A percentile compares a stretch with the other conserved stretches of the same genome.
Evolutionary conservation across 2,113 vertebrate species (phyloP).

Genomic region (Tauraco erythrolophus): DNA sequence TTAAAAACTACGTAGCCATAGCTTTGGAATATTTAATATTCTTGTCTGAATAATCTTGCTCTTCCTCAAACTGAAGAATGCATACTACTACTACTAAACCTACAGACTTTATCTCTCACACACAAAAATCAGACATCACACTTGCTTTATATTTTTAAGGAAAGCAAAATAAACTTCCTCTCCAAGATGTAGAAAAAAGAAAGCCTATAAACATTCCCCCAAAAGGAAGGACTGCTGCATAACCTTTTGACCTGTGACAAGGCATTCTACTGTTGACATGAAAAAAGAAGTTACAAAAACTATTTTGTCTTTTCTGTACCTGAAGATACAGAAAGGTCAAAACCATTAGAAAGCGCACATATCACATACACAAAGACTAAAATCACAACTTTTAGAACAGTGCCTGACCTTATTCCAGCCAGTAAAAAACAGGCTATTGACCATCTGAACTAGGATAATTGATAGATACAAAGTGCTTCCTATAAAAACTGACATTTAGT

Average conservation of each 20-base stretch:
- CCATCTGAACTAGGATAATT: not conserved
- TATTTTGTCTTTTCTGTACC: not conserved
- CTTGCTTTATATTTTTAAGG: not conserved
- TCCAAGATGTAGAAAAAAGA: not conserved
- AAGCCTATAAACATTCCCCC: not conserved
- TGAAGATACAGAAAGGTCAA: not conserved
- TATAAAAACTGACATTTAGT: constrained; percentile 14
- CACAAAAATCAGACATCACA: not conserved
- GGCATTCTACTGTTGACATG: not conserved
- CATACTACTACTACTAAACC: not conserved
- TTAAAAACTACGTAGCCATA: not conserved
- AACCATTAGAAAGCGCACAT: not conserved
- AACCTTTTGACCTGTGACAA: constrained; percentile 16
- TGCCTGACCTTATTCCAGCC: not conserved
- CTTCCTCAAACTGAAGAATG: not conserved
- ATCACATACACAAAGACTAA: not conserved
- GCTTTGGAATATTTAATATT: not conserved
- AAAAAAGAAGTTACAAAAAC: not conserved
- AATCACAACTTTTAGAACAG: not conserved
- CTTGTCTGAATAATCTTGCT: not conserved
- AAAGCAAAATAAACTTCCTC: constrained; percentile 34
- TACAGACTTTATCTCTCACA: not conserved
- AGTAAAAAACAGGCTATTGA: not conserved
- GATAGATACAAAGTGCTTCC: not conserved
- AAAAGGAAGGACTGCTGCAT: constrained; percentile 40